A percentile compares a stretch with the other conserved stretches of the same genome.
These are phyloP conservation scores for Formica exsecta DNA, from an alignment of 1,140 invertebrate genomes.

Conservation along the genomic window DNA sequence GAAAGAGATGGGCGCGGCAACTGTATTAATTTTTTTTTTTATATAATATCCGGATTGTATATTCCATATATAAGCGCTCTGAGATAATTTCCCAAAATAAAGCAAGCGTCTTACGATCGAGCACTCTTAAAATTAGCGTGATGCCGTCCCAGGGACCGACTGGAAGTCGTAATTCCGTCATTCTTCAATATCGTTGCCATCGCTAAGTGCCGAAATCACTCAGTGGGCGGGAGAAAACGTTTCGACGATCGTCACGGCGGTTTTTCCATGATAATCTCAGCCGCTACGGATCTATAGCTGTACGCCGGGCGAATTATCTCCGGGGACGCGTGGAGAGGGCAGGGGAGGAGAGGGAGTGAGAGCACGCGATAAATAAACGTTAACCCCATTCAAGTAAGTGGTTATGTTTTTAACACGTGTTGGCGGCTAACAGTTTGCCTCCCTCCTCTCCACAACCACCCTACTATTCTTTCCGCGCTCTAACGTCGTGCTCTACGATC, in stretches of 20 bases:
- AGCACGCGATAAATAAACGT: slow-evolving; percentile 80
- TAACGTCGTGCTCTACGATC: slow-evolving; percentile 49
- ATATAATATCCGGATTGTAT: too few relatives aligned
- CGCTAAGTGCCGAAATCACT: slow-evolving; percentile 66
- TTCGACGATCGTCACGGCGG: slow-evolving; percentile 31
- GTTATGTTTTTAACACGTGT: slow-evolving; percentile 84
- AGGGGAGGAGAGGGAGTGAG: background rate
- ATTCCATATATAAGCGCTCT: background rate
- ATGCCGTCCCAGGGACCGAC: slow-evolving; percentile 17
- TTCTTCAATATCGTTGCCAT: slow-evolving; percentile 41
- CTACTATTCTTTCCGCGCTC: slow-evolving; percentile 24
- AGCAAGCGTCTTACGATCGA: slow-evolving; percentile 11
- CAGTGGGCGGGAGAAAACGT: slow-evolving; percentile 49
- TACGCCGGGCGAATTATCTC: slow-evolving; percentile 56
- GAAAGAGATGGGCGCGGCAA: background rate
- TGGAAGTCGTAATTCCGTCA: slow-evolving; percentile 67
- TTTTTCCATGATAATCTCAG: slow-evolving; percentile 56
- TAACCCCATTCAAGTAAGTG: slow-evolving; percentile 81
- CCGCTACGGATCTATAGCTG: slow-evolving; percentile 4
- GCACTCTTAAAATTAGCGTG: slow-evolving; percentile 35
- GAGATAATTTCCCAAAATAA: slow-evolving; percentile 49
- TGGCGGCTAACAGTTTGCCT: slow-evolving; percentile 76
- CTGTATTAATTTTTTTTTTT: background rate
- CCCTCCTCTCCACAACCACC: slow-evolving; percentile 22
- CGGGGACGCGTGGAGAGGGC: slow-evolving; percentile 16